Base-by-base conservation (phyloP, 2,797 vertebrate genomes). In the Acanthurus tractus region DNA sequence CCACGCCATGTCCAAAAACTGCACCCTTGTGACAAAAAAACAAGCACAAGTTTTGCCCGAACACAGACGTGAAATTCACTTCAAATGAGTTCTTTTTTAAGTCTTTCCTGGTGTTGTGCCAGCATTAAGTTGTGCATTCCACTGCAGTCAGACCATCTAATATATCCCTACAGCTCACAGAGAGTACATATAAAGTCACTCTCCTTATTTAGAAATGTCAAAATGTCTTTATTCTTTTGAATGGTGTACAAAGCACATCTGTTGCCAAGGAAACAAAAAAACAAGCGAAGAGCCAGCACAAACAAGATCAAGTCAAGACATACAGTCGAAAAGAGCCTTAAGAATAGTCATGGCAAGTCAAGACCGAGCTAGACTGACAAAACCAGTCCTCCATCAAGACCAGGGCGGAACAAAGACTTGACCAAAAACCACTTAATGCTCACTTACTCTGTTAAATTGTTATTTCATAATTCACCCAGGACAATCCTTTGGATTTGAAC, bases 1-100 rank as follows among this genome's bases (percentile, higher is more conserved):
- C 91, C 92, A 94, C 88, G 86, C 90, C 8, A 59, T 65, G 78
- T 87, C 83, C 69, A 84, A 79, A 92, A 88, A 87, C 48, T 34
- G 68, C 77, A 75, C 20, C 40, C 58, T 9, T 0, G 46, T 88
- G 85, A 92, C 82, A 79, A 89, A 86, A 75, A 72, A 82, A 68
- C 23, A 29, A 74, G 69, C 54, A 40, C n/a, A 85, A 57, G 61
- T 66, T 62, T 12, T 72, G 66, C 52, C 57, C 70, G 83, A 78
- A 77, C 48, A 57, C 82, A 79, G 70, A 53, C 76, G 78, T 45
- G 62, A 54, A 78, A 78, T 83, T 86, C 20, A 66, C 38, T 76
- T 66, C 53, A 57, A 66, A 49, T 14, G 48, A 0, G 74, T 62
- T 67, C 70, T 9, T 36, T 70, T 84, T 82, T 75, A 82, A 8